Percentiles rank a stretch among this genome's conserved stretches.
Conservation (phyloP, 2,888 invertebrate species). For the Hanleya hanleyi region DNA sequence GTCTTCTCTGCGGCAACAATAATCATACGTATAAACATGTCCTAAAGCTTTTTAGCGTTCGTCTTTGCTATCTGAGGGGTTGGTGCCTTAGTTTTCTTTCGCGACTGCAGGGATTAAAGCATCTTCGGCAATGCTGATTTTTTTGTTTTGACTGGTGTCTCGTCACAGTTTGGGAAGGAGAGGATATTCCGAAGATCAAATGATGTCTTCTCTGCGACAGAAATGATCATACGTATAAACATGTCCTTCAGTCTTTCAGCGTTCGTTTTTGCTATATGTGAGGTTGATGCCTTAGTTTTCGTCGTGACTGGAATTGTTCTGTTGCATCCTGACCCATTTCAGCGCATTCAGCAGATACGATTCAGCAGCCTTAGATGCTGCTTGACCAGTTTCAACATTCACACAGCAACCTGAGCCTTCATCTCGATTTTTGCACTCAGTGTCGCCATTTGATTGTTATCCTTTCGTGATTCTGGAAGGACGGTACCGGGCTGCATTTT, state of each 20-base stretch:
- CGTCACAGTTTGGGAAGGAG: neutral
- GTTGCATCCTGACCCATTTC: constrained; percentile 5
- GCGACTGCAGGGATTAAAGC: neutral
- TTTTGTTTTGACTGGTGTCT: neutral
- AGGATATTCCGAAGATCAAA: too few species aligned
- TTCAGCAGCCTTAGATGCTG: constrained; percentile 10
- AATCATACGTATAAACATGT: constrained; percentile 7
- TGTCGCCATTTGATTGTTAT: constrained; percentile 14
- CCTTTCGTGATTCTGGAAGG: constrained; percentile 15
- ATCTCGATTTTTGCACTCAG: constrained; percentile 10
- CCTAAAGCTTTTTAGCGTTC: constrained; percentile 12
- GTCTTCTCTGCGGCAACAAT: constrained; percentile 1
- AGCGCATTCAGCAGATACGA: constrained; percentile 14
- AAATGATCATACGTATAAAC: too few species aligned
- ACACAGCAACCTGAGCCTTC: neutral
- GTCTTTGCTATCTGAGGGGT: neutral
- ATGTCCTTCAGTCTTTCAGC: too few species aligned
- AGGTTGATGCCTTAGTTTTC: too few species aligned
- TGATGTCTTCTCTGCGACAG: too few species aligned
- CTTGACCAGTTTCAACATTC: constrained; percentile 16
- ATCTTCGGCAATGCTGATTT: constrained; percentile 17
- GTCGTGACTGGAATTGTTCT: constrained; percentile 17
- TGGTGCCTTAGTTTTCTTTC: too few species aligned
- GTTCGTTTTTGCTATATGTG: too few species aligned
- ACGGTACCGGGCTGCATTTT: constrained; percentile 14